A percentile compares a stretch with the other conserved stretches of the same genome.
phyloP scores from a whole-genome alignment of 2,888 invertebrate genomes.

The Drosophila pseudotakahashii region DNA sequence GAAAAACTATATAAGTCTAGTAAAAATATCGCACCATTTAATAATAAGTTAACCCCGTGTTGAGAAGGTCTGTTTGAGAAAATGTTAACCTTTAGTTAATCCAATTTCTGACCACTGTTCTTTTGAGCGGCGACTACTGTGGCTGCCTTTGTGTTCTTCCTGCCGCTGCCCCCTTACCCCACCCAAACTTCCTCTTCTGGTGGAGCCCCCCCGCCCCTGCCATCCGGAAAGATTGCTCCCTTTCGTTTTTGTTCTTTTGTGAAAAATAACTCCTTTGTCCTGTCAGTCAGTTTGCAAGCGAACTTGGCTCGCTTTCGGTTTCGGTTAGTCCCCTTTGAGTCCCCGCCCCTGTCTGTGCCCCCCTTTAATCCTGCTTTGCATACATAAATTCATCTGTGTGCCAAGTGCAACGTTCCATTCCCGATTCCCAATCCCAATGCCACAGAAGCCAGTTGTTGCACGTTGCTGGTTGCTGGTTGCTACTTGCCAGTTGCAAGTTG shows the following conservation, averaged over 20 bases:
- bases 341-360: conserved; percentile 7
- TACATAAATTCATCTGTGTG: conserved; percentile 83
- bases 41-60: no score
- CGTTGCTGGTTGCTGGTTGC: conserved; percentile 30
- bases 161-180: background rate
- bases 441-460: conserved; percentile 12
- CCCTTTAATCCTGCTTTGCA: conserved; percentile 76
- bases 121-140: conserved; percentile 25
- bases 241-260: conserved; percentile 72
- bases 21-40: no score
- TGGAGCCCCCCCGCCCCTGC: conserved; percentile 12
- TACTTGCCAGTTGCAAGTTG: conserved; percentile 22
- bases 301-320: conserved; percentile 64
- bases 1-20: no score
- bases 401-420: conserved; percentile 40
- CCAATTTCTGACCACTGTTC: conserved; percentile 1
- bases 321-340: conserved; percentile 48
- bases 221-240: conserved; percentile 30
- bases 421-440: conserved; percentile 7
- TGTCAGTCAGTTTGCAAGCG: conserved; percentile 72
- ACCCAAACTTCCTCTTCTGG: conserved; percentile 15
- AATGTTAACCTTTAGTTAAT: no score
- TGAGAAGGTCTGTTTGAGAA: no score
- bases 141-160: conserved; percentile 22
- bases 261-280: conserved; percentile 83